Percentiles rank a stretch among this genome's conserved stretches.
Evolutionary conservation across 2,113 vertebrate genomes (phyloP).

Genomic region (Delphinapterus leucas): DNA sequence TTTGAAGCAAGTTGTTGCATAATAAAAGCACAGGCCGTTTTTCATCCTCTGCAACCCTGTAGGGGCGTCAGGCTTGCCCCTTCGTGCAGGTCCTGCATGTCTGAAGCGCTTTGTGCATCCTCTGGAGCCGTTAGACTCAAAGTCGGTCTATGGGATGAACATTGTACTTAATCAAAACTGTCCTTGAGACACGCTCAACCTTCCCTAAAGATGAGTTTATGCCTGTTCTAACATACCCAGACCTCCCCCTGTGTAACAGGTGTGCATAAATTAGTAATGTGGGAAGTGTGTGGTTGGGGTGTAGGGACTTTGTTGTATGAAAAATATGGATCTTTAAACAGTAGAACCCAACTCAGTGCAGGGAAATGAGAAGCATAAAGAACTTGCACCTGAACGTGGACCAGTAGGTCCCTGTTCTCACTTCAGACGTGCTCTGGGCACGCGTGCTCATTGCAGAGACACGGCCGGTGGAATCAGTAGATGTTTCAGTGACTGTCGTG

Average conservation of each 20-base stretch:
- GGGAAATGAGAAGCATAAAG: neutral
- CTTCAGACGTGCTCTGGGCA: fast-evolving
- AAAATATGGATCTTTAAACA: neutral
- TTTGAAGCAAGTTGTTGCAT: neutral
- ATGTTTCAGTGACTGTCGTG: neutral
- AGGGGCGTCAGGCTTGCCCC: fast-evolving
- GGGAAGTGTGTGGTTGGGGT: neutral
- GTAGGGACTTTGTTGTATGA: neutral
- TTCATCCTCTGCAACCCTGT: neutral
- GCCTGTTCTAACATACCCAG: neutral
- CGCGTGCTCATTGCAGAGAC: fast-evolving
- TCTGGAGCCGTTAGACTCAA: neutral
- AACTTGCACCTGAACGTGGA: neutral
- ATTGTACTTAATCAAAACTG: neutral
- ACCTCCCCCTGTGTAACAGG: neutral
- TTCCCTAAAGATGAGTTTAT: neutral
- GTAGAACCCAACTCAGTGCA: neutral
- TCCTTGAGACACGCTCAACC: neutral
- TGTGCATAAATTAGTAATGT: neutral
- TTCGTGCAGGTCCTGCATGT: neutral
- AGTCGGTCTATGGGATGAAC: neutral
- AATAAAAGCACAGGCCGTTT: fast-evolving
- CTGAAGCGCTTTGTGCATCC: neutral
- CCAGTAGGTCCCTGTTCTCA: neutral
- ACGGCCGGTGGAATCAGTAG: neutral